Evolutionary conservation across 1,140 invertebrate species (phyloP).

Genomic region (Homarus americanus): DNA sequence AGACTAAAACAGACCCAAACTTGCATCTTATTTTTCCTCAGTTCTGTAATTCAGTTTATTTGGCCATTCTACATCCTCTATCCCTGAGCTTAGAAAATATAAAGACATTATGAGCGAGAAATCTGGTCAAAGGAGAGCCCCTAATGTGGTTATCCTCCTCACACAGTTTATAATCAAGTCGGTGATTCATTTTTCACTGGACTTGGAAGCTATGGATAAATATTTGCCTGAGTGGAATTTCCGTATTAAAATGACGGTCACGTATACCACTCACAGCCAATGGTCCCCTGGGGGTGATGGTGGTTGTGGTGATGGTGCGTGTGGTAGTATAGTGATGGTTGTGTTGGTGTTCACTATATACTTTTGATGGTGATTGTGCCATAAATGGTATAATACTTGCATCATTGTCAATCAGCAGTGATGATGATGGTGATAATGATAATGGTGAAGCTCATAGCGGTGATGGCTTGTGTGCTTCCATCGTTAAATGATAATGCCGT

Average conservation of each 20-base stretch:
- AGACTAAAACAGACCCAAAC: too few species aligned
- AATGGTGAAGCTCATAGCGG: too few species aligned
- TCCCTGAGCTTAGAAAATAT: background rate
- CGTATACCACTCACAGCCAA: background rate
- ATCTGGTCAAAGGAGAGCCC: slow-evolving; percentile 5
- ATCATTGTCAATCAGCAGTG: too few species aligned
- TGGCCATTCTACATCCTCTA: background rate
- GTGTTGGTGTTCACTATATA: too few species aligned
- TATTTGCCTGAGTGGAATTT: background rate
- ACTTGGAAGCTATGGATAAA: background rate
- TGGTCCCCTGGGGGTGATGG: background rate
- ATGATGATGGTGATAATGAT: too few species aligned
- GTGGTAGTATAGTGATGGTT: background rate
- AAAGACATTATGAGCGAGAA: background rate
- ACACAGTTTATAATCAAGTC: slow-evolving; percentile 2
- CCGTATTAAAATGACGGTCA: background rate
- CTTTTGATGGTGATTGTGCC: too few species aligned
- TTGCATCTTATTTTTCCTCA: too few species aligned
- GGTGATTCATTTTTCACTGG: background rate
- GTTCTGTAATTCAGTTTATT: background rate
- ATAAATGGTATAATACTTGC: too few species aligned
- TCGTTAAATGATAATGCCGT: too few species aligned
- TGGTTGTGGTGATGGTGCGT: background rate
- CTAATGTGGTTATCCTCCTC: background rate
- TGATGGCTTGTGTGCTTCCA: too few species aligned